Evolutionary conservation across 1,140 invertebrate genomes (phyloP).

Genomic region (Orchestia grillus): DNA sequence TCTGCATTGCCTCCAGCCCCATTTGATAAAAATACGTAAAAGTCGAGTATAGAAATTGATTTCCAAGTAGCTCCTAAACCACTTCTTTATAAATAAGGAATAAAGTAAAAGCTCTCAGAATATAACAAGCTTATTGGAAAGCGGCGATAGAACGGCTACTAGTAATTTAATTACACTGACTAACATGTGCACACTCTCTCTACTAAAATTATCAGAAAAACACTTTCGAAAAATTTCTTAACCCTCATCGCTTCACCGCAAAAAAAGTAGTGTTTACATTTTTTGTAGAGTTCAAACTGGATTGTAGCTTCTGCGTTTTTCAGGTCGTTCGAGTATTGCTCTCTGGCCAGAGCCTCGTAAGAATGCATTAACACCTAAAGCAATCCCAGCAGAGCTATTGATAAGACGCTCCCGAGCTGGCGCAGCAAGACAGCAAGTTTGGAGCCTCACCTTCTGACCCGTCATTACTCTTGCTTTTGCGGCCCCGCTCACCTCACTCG

Average conservation of each 20-base stretch:
- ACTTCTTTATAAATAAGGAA: background rate
- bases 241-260: background rate
- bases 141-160: background rate
- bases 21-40: background rate
- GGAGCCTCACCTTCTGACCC: constrained; percentile 30
- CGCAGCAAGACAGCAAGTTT: constrained; percentile 11
- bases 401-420: constrained; percentile 21
- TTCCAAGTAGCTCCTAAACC: background rate
- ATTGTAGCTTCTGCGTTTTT: background rate
- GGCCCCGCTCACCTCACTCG: background rate
- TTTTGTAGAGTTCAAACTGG: background rate
- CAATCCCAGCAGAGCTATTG: constrained; percentile 29
- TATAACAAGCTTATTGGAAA: background rate
- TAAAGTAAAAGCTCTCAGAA: background rate
- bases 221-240: background rate
- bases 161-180: background rate
- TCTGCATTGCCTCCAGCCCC: background rate
- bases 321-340: background rate
- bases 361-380: constrained; percentile 43
- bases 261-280: background rate
- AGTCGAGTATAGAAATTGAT: background rate
- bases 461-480: constrained; percentile 38
- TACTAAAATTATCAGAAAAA: background rate
- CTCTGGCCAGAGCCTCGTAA: background rate
- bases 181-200: background rate